These are phyloP conservation scores for Phaethornis superciliosus DNA, from an alignment of 2,113 vertebrate species.

Conservation along the genomic window DNA sequence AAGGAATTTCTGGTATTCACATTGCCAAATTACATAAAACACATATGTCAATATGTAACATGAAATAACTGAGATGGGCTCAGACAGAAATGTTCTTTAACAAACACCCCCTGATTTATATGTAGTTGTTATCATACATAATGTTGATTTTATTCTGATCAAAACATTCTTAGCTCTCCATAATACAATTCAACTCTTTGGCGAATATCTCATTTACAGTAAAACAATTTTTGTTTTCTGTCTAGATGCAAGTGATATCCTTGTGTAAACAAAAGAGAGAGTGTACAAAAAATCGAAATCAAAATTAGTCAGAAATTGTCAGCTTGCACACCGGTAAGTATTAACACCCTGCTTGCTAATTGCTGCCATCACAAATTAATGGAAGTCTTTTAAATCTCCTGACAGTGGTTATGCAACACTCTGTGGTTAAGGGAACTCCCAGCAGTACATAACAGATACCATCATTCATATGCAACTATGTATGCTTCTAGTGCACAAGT, in stretches of 20 bases:
- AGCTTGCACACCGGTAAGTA: constrained; percentile 67
- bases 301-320: constrained; percentile 60
- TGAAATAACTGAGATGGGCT: neutral
- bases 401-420: constrained; percentile 74
- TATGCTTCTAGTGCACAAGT: constrained; percentile 57
- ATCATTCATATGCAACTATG: constrained; percentile 79
- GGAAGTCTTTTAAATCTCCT: constrained; percentile 73
- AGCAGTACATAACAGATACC: constrained; percentile 74
- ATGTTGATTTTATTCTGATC: neutral
- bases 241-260: neutral
- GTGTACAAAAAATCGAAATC: constrained; percentile 49
- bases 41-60: neutral
- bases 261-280: constrained; percentile 14
- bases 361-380: constrained; percentile 77
- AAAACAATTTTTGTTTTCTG: neutral
- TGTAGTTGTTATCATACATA: neutral
- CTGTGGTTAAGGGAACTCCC: constrained; percentile 60
- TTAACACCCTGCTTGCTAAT: constrained; percentile 75
- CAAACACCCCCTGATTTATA: neutral
- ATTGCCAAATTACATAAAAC: neutral
- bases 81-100: neutral
- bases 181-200: neutral
- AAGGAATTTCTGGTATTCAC: neutral
- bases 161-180: neutral
- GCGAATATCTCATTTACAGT: neutral